Base-by-base conservation (phyloP, 2,113 vertebrate species). In the Cynoglossus semilaevis region DNA sequence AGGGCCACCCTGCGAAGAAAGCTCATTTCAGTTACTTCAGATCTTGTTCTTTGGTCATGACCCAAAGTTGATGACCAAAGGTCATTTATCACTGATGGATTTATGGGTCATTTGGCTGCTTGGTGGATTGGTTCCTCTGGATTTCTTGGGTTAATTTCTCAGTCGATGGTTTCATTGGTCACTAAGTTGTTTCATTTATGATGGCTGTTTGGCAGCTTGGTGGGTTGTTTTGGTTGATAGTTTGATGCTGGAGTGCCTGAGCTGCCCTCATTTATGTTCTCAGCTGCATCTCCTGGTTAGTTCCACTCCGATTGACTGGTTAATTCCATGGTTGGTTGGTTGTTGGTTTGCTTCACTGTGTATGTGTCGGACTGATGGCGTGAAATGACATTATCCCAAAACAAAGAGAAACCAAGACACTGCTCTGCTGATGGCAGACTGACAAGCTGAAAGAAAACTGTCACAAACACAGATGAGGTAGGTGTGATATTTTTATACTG, bases 401-500 rank as follows among this genome's bases (percentile, higher is more conserved):
- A 9, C 55, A 9, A 2, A 67, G 35, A 51, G 12, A 54, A 43
- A 55, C 42, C 18, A 50, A 67, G 8, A 22, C 16, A 9, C 56
- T 1, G 46, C 11, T 9, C 29, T n/a, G 12, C 58, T 74, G 67
- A 58, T 74, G 66, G 67, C 19, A 46, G 19, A 64, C 12, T 44
- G 13, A 13, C 13, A 2, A 53, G 72, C 64, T 80, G 74, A 61
- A 72, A 69, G 64, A 74, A 76, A 80, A 76, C 68, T 68, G 0
- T 61, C 74, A 74, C n/a, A 63, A 34, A 1, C n/a, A n/a, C n/a
- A n/a, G n/a, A n/a, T n/a, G n/a, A n/a, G n/a, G n/a, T n/a, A n/a
- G n/a, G n/a, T n/a, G n/a, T n/a, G n/a, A n/a, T n/a, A n/a, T 16
- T 58, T 61, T 81, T 84, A 81, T 73, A 77, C 44, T 47, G 65